Conservation (phyloP, 2,888 invertebrate genomes). For the Onthophagus sagittarius region DNA sequence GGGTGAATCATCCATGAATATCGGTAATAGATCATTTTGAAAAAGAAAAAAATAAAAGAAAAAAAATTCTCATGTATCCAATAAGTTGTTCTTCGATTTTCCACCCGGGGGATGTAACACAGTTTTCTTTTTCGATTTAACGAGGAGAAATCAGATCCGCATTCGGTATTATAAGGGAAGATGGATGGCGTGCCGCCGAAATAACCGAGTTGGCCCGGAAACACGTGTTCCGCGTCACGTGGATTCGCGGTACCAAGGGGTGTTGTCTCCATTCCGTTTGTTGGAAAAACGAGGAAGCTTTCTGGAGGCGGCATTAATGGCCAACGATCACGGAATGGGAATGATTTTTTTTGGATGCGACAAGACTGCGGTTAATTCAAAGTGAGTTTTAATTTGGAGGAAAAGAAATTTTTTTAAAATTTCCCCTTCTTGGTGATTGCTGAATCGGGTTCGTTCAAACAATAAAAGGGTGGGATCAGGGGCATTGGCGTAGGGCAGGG, state of each 20-base stretch:
- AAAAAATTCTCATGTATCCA: too few species aligned
- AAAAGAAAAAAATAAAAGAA: too few species aligned
- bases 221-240: conserved; percentile 13
- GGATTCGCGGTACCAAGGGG: conserved; percentile 45
- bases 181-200: neutral
- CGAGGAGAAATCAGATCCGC: neutral
- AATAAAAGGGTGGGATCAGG: neutral
- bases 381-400: neutral
- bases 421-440: neutral
- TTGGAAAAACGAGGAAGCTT: conserved; percentile 30
- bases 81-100: neutral
- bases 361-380: neutral
- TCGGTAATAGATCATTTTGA: neutral
- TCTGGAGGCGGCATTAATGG: neutral
- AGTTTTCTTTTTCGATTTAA: neutral
- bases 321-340: neutral
- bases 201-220: neutral
- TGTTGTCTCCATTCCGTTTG: conserved; percentile 39
- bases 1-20: neutral
- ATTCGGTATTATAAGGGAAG: neutral
- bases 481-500: conserved; percentile 7
- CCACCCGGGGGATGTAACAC: neutral
- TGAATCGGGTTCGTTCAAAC: neutral
- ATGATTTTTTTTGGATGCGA: neutral
- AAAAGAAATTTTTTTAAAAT: neutral